Evolutionary conservation across 2,113 vertebrate species (phyloP), one percentile per base, ranked within the genome.

Genomic region (Heterocephalus glaber): DNA sequence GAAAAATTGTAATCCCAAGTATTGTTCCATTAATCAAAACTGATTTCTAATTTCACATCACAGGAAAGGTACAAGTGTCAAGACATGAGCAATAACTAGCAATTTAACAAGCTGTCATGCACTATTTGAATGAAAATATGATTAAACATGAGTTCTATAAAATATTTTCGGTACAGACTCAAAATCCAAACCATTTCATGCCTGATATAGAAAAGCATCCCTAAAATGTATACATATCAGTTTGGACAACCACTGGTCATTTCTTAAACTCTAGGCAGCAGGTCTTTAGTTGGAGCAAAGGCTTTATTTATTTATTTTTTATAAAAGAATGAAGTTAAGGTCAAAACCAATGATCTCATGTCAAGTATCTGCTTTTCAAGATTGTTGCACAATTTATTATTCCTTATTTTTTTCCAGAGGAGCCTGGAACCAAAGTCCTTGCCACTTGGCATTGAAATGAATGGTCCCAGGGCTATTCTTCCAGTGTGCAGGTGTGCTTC

Each of bases 141-240:
- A 88, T 88, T 77, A 85, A 87, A 81, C 47, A 74, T 92, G 61
- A 95, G 89, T 86, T 30, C 49, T 95, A 35, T 86, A 94, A 94
- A 68, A 88, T 60, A 68, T 44, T 86, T 84, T 41, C 44, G 54
- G 26, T 82, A 14, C 19, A 77, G 20, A 60, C 24, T 90, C 24
- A 30, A 74, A 85, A 90, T 66, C 9, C 26, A 81, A 92, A 85
- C 41, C n/a, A 77, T 16, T 79, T 58, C 17, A 63, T 54, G 12
- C 26, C 35, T 58, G 68, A 74, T 38, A 60, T 52, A 35, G 30
- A 85, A 92, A 85, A 72, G 52, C 56, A 77, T 52, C 52, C 22
- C 30, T 22, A 63, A 84, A 54, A 24, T 7, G 47, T 38, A 17
- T 16, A 49, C 28, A 5, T 1, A 28, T 16, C 54, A 60, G 14